Evolutionary conservation across 2,888 invertebrate genomes (phyloP).

Genomic region (Diaphora mendica): DNA sequence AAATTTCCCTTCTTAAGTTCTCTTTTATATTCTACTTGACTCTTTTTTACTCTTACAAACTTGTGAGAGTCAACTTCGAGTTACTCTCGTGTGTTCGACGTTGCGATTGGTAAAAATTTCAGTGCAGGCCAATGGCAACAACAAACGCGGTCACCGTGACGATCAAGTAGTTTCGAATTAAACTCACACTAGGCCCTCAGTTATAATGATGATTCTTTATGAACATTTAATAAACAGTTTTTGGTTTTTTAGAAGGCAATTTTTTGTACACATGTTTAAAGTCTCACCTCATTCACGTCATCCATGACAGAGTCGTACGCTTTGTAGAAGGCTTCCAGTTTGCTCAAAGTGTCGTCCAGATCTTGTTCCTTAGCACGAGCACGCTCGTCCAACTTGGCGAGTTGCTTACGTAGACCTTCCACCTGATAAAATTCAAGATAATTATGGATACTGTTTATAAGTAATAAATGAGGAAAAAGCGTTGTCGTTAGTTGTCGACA

Average conservation of each 20-base stretch:
- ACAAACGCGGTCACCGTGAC: too few relatives aligned
- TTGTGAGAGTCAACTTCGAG: too few relatives aligned
- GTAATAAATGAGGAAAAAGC: neutral
- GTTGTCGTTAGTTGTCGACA: too few relatives aligned
- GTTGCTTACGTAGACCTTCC: slow-evolving; percentile 91
- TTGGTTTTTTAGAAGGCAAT: neutral
- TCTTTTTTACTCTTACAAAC: too few relatives aligned
- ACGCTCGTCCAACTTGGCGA: slow-evolving; percentile 92
- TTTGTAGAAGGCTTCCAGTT: slow-evolving; percentile 94
- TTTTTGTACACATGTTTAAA: neutral
- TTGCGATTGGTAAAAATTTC: too few relatives aligned
- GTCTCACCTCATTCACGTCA: slow-evolving; percentile 90
- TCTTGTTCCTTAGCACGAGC: slow-evolving; percentile 92
- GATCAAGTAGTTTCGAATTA: too few relatives aligned
- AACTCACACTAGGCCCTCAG: too few relatives aligned
- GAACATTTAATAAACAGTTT: neutral
- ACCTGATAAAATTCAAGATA: slow-evolving; percentile 67
- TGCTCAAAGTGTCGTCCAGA: slow-evolving; percentile 91
- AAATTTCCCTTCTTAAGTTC: too few relatives aligned
- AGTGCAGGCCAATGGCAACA: too few relatives aligned
- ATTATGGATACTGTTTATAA: neutral
- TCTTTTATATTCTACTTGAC: too few relatives aligned
- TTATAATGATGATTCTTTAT: neutral
- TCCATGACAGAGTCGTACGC: slow-evolving; percentile 91
- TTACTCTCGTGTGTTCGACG: too few relatives aligned